Evolutionary conservation across 2,113 vertebrate species (phyloP).

Genomic region (Paralichthys olivaceus): DNA sequence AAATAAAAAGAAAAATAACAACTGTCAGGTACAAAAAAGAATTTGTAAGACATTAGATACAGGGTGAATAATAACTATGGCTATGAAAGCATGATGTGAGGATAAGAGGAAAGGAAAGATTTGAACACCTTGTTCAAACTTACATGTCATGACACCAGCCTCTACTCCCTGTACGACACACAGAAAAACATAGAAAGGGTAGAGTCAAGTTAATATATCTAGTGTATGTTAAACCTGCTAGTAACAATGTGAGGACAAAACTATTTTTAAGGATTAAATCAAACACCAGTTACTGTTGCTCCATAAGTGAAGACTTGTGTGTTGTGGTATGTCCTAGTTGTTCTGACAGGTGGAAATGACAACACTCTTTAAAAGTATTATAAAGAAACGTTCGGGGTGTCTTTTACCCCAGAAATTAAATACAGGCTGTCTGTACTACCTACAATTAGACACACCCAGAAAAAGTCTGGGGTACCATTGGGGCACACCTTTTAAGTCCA

Average conservation of each 20-base stretch:
- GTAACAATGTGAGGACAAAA: neutral
- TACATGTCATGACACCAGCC: conserved; percentile 89
- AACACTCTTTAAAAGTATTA: neutral
- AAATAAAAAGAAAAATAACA: conserved; percentile 38
- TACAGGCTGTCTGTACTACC: too few relatives aligned
- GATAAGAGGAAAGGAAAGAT: neutral
- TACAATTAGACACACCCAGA: too few relatives aligned
- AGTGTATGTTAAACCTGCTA: neutral
- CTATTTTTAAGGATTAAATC: neutral
- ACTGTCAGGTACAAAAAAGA: neutral
- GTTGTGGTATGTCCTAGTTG: neutral
- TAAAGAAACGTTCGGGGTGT: too few relatives aligned
- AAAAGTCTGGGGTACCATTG: too few relatives aligned
- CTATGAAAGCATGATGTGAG: neutral
- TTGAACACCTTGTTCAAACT: conserved; percentile 15
- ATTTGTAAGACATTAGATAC: neutral
- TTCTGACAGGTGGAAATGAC: neutral
- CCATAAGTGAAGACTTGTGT: neutral
- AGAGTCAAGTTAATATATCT: neutral
- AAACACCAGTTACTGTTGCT: neutral
- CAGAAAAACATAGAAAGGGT: conserved; percentile 21
- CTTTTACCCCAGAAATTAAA: too few relatives aligned
- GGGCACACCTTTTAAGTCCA: too few relatives aligned
- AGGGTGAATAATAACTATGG: neutral
- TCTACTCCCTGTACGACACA: conserved; percentile 85